Evolutionary conservation across 2,113 vertebrate genomes (phyloP), one percentile per base, ranked within the genome.

Genomic region (Paramisgurnus dabryanus): DNA sequence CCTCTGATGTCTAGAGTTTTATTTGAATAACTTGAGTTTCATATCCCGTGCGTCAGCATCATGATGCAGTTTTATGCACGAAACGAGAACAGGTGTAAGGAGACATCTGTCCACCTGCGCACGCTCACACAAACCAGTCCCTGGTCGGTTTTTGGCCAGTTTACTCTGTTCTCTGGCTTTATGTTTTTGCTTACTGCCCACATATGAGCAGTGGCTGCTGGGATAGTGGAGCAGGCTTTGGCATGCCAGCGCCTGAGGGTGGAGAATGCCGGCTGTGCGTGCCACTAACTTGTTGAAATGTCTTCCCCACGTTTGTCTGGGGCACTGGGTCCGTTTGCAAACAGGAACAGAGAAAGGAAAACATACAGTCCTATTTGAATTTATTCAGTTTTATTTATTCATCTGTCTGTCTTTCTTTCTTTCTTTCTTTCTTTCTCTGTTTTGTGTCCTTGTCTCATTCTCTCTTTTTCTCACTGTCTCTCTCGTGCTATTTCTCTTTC

Each of bases 261-360:
- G 85, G 83, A 87, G 86, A 89, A 89, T 86, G 88, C 85, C 87
- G 90, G 90, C 85, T 89, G 66, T 91, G 90, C 91, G 92, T 94
- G 93, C 91, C 91, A 93, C 87, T 82, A 85, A 85, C 91, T 93
- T 79, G 87, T 93, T 92, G 85, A 90, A 92, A 92, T 89, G 86
- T 90, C 88, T 89, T 89, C 89, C 90, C 87, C 55, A 22, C 40
- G 63, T 79, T 73, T 63, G 91, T 91, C 89, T 91, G 87, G 86
- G 90, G 88, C 88, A 89, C 88, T 85, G 89, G 80, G 85, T 91
- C 89, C 89, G 83, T 92, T 92, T 89, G 89, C 87, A 91, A 81
- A 81, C 66, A 72, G 72, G 61, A 80, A 64, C 58, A 82, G 67
- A 82, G 57, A 76, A 60, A 82, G 47, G 72, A 79, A 83, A 80